phyloP scores from a whole-genome alignment of 1,140 invertebrate species.

The Drosophila equinoxialis region DNA sequence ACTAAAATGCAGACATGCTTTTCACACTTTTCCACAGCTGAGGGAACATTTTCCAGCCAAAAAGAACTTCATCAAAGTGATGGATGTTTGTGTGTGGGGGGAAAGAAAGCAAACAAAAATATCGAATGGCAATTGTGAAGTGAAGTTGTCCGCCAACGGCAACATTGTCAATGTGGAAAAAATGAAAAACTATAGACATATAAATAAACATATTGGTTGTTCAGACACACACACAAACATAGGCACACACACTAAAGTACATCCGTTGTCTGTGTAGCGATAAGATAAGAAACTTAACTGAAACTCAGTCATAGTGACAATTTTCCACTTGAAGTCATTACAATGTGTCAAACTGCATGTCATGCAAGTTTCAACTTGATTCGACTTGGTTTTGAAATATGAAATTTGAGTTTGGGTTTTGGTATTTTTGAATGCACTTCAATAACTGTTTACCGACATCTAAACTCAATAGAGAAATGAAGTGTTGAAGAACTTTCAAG shows the following conservation, averaged over 20 bases:
- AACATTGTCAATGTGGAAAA: conserved; percentile 20
- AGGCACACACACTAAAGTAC: conserved; percentile 22
- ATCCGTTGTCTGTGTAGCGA: conserved; percentile 23
- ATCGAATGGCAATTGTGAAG: conserved; percentile 36
- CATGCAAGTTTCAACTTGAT: conserved; percentile 27
- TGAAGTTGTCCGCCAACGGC: conserved; percentile 6
- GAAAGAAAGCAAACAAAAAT: conserved; percentile 19
- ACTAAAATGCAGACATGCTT: conserved; percentile 42
- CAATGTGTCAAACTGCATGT: conserved; percentile 53
- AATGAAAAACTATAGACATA: conserved; percentile 27
- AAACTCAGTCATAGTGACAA: conserved; percentile 20
- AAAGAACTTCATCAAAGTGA: conserved; percentile 53
- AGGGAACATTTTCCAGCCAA: conserved; percentile 23
- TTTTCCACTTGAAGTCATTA: conserved; percentile 23
- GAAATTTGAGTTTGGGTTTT: not conserved
- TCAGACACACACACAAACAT: conserved; percentile 24
- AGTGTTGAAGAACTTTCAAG: not conserved
- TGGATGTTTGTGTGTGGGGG: conserved; percentile 7
- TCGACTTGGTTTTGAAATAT: not conserved
- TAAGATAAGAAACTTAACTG: conserved; percentile 39
- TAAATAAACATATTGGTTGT: conserved; percentile 43
- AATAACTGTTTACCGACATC: conserved; percentile 6
- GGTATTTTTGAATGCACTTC: not conserved
- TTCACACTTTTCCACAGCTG: conserved; percentile 49
- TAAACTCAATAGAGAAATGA: not conserved